Evolutionary conservation across 1,140 invertebrate species (phyloP).

Genomic region (Ceratina australensis): DNA sequence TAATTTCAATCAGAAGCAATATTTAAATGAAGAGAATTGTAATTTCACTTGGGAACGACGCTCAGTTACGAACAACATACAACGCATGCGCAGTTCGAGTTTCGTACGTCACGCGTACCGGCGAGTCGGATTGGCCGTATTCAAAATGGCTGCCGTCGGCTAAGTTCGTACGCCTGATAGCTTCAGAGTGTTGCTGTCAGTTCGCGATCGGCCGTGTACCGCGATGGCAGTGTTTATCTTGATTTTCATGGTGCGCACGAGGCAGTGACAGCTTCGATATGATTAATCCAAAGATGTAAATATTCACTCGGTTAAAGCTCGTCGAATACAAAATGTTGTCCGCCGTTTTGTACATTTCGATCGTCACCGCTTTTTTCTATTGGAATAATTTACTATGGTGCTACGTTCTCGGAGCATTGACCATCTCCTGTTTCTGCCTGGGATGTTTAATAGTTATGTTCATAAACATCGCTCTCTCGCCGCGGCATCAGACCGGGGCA

Average conservation of each 20-base stretch:
- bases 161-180: no score
- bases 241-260: not conserved
- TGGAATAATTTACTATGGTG: conserved; percentile 68
- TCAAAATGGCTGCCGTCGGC: no score
- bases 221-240: not conserved
- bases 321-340: conserved; percentile 17
- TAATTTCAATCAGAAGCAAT: no score
- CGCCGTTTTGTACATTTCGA: conserved; percentile 18
- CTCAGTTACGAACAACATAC: no score
- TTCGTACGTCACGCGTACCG: no score
- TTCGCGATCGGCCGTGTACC: no score
- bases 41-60: no score
- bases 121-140: no score
- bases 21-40: no score
- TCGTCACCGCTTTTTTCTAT: conserved; percentile 23
- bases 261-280: not conserved
- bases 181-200: no score
- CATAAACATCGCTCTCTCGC: conserved; percentile 78
- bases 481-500: conserved; percentile 79
- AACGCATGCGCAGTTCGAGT: no score
- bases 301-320: not conserved
- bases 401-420: conserved; percentile 69
- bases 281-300: conserved; percentile 2
- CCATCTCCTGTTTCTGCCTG: conserved; percentile 70
- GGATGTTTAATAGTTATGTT: conserved; percentile 76